Percentiles rank a stretch among this genome's conserved stretches.
Evolutionary conservation across 2,113 vertebrate genomes (phyloP).

Genomic region (Hipposideros armiger): DNA sequence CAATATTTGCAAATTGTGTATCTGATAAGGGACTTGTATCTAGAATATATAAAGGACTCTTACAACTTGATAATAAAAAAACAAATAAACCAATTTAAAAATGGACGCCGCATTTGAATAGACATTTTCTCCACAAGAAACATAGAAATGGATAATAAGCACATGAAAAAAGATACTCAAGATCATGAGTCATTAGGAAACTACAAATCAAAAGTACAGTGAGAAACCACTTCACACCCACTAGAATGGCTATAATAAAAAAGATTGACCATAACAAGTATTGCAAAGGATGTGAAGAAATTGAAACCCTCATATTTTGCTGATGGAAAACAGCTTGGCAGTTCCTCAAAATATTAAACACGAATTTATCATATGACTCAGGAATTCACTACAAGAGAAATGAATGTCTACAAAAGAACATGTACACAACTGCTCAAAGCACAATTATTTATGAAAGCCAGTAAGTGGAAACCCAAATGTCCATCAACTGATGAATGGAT

Average conservation of each 20-base stretch:
- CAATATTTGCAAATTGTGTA: neutral
- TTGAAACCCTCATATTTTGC: neutral
- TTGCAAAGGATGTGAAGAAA: neutral
- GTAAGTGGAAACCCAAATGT: neutral
- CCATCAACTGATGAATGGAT: neutral
- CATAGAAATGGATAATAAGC: conserved; percentile 14
- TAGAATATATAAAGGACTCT: neutral
- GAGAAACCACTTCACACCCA: neutral
- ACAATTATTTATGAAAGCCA: conserved; percentile 24
- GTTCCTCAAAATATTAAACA: neutral
- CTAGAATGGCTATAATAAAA: neutral
- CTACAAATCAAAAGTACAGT: conserved; percentile 3
- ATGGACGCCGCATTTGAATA: neutral
- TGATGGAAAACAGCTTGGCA: neutral
- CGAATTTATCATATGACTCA: neutral
- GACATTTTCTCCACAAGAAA: neutral
- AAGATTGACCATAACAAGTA: neutral
- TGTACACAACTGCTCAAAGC: neutral
- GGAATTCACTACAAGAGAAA: neutral
- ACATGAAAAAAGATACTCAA: conserved; percentile 2
- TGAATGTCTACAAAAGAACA: neutral
- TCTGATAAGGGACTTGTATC: neutral
- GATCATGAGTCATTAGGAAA: neutral
- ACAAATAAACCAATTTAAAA: neutral
- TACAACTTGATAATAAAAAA: conserved; percentile 37